These are phyloP conservation scores for Nipponia nippon DNA, from an alignment of 2,113 vertebrate genomes.

Conservation along the genomic window DNA sequence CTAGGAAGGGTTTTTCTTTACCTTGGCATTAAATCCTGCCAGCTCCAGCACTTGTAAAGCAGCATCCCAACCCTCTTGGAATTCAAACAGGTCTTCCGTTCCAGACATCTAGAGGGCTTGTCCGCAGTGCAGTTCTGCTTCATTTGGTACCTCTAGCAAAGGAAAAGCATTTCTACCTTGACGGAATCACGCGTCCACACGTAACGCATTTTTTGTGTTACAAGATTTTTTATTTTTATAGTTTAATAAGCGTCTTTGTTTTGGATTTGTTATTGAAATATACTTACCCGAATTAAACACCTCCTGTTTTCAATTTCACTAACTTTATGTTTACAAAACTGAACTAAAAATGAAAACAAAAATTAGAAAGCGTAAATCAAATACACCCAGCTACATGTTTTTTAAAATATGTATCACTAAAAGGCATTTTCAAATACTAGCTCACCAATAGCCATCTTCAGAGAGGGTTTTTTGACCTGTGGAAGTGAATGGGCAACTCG, in stretches of 20 bases:
- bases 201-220: not conserved
- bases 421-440: not conserved
- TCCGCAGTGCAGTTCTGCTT: not conserved
- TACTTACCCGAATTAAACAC: not conserved
- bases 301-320: not conserved
- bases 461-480: not conserved
- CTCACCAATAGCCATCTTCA: not conserved
- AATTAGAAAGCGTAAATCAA: not conserved
- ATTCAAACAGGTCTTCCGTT: not conserved
- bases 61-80: not conserved
- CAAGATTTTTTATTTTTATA: not conserved
- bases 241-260: not conserved
- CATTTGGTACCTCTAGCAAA: not conserved
- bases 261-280: not conserved
- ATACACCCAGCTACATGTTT: not conserved
- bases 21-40: not conserved
- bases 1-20: not conserved
- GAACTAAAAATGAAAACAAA: not conserved
- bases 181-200: accelerated
- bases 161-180: not conserved
- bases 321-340: not conserved
- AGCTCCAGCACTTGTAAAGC: not conserved
- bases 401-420: not conserved
- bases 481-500: not conserved
- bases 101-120: not conserved